Evolutionary conservation across 2,113 vertebrate species (phyloP), one percentile per base, ranked within the genome.

Genomic region (Arothron firmamentum): DNA sequence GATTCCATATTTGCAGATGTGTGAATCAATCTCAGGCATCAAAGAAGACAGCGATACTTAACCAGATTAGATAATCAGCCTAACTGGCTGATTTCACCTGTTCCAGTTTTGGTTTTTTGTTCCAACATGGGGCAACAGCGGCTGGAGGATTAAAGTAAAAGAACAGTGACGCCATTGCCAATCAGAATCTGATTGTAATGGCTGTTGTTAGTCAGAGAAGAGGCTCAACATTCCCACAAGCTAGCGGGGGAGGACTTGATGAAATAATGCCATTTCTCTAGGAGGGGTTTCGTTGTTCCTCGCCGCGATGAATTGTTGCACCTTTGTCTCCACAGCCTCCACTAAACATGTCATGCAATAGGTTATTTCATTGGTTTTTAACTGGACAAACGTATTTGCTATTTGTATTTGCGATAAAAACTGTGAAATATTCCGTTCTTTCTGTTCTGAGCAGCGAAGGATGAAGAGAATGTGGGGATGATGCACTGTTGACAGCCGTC

Each of bases 171-270:
- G 21, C 57, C 52, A 20, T 2, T 0, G 3, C 42, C 53, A 65
- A 65, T 80, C 70, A 62, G 54, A 34, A 25, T 58, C 38, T 66
- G 68, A 78, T 67, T 59, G 65, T 65, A 66, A 75, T 63, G 54
- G 58, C 62, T 48, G 52, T 62, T 50, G 2, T 28, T 38, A 70
- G 9, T 56, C 3, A 46, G 48, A 51, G 54, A n/a, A 28, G 51
- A 49, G 61, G 77, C 64, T 62, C 59, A 50, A 52, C 64, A 42
- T 70, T 53, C 12, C 52, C 34, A 75, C 34, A 45, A 56, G 23
- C 38, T 21, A 16, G 28, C 61, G 50, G 0, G 19, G 55, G 34
- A 21, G 53, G 67, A 50, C 42, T 54, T 74, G 68, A 78, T 74
- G 70, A 61, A 77, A 73, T 16, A 58, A n/a, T 15, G 56, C 65